Evolutionary conservation across 1,140 invertebrate species (phyloP).

Genomic region (Caligus rogercresseyi): DNA sequence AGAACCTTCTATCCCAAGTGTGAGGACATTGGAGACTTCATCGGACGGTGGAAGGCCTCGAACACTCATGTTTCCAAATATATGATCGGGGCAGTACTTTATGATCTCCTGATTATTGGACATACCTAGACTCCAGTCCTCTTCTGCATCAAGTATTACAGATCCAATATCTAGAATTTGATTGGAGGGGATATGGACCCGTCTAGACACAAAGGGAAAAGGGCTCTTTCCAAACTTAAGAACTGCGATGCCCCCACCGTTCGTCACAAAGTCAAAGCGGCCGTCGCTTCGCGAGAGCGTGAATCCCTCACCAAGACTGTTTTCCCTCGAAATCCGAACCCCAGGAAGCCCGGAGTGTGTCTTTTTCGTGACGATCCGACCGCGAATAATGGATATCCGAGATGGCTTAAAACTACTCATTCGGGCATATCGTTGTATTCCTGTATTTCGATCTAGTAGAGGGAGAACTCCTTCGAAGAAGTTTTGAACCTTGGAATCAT

Average conservation of each 20-base stretch:
- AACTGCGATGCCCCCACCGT: slow-evolving; percentile 85
- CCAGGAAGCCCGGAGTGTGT: slow-evolving; percentile 80
- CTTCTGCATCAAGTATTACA: background rate
- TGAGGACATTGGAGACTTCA: background rate
- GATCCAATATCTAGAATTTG: slow-evolving; percentile 44
- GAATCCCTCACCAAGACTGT: slow-evolving; percentile 45
- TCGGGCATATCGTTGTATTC: background rate
- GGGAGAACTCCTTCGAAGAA: background rate
- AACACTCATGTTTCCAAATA: background rate
- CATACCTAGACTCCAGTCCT: background rate
- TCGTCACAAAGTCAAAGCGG: slow-evolving; percentile 90
- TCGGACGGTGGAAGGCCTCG: background rate
- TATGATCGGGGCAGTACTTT: background rate
- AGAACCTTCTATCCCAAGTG: background rate
- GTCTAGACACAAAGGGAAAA: slow-evolving; percentile 68
- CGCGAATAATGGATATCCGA: slow-evolving; percentile 84
- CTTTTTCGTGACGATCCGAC: slow-evolving; percentile 60
- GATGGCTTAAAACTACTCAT: background rate
- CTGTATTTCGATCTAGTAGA: background rate
- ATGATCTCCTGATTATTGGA: background rate
- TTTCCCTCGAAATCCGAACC: slow-evolving; percentile 60
- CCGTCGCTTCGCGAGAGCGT: slow-evolving; percentile 63
- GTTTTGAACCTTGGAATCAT: slow-evolving; percentile 38
- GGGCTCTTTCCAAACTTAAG: slow-evolving; percentile 80
- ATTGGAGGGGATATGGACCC: slow-evolving; percentile 90